Evolutionary conservation across 1,140 invertebrate species (phyloP), one percentile per base, ranked within the genome.

Genomic region (Drosophila sp.): DNA sequence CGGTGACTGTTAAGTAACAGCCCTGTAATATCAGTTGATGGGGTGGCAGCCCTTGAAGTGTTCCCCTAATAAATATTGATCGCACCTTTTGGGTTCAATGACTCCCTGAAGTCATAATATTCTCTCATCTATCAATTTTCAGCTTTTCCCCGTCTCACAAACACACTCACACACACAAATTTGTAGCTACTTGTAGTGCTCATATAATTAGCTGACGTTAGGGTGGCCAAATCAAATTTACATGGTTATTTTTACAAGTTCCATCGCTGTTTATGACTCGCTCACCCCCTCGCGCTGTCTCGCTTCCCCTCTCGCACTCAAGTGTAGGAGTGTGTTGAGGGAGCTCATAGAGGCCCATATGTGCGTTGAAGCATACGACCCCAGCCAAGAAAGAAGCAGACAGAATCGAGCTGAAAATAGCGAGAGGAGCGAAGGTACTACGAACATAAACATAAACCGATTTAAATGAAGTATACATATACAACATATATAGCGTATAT

Each of bases 221-320:
- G 79, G 81, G 75, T 87, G 81, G 63, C 66, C 82, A 72, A 86
- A 87, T 87, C 71, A 87, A 87, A 82, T 82, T 87, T 72, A 87
- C 66, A 82, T 87, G 75, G 78, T 78, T 87, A 87, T 86, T 86
- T 86, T 78, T 87, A 86, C 79, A 87, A 87, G 81, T 64, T 38
- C 48, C 71, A 40, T 27, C 43, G 71, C 40, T 64, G 27, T 59
- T 53, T 63, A 57, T 51, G 81, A 75, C 48, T 13, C 13, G 11
- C 29, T n/a, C 27, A 32, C 36, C 56, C 21, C 46, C 27, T n/a
- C 14, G 36, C 25, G 13, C 25, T 43, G 3, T 29, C 46, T 27
- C 25, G 46, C n/a, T 50, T 50, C 46, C 25, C n/a, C 16, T 18
- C 41, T n/a, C 45, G 13, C 46, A 7, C 50, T 16, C 46, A n/a